These are phyloP conservation scores for Coilia nasus DNA, from an alignment of 2,797 vertebrate species.

Conservation along the genomic window DNA sequence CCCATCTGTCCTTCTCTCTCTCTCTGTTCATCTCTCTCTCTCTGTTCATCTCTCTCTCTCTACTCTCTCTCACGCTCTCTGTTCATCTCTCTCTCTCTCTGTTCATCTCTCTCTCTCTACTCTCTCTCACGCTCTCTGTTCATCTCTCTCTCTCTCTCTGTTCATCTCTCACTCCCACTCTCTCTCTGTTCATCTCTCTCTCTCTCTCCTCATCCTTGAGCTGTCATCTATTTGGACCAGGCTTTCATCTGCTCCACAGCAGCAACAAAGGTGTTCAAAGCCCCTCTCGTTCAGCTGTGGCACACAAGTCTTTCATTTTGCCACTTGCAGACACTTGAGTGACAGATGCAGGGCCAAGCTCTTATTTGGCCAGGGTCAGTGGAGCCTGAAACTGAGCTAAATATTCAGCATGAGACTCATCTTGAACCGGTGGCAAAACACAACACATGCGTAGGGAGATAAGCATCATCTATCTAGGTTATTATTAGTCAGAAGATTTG, in stretches of 20 bases:
- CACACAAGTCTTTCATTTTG: slow-evolving; percentile 40
- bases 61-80: neutral
- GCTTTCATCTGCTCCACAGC: slow-evolving; percentile 70
- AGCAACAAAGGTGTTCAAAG: slow-evolving; percentile 68
- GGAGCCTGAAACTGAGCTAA: slow-evolving; percentile 41
- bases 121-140: neutral
- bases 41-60: neutral
- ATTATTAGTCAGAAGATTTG: neutral
- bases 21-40: neutral
- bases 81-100: neutral
- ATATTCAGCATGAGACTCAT: slow-evolving; percentile 39
- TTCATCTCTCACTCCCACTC: neutral
- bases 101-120: neutral
- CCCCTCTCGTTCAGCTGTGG: slow-evolving; percentile 66
- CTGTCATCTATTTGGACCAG: slow-evolving; percentile 67
- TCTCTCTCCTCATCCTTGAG: slow-evolving; percentile 60
- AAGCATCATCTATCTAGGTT: neutral
- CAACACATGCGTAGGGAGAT: neutral
- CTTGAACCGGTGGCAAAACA: slow-evolving; percentile 27
- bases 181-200: neutral
- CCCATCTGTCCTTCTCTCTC: neutral
- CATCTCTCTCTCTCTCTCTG: neutral
- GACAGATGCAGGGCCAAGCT: slow-evolving; percentile 39
- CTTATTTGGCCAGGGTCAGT: slow-evolving; percentile 34
- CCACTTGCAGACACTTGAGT: slow-evolving; percentile 38